phyloP scores from a whole-genome alignment of 2,888 invertebrate species.

The Rhagonycha fulva region DNA sequence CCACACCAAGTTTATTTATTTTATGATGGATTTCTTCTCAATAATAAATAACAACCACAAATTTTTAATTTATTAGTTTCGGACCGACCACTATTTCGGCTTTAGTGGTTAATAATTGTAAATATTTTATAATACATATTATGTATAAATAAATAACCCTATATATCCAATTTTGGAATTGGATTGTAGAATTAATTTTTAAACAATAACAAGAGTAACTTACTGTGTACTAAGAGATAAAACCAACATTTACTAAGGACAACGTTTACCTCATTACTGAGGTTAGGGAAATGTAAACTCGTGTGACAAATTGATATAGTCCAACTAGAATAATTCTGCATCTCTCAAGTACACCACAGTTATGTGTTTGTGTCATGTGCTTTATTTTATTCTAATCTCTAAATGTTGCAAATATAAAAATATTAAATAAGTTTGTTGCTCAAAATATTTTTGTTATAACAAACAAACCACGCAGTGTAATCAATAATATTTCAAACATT shows the following conservation, averaged over 20 bases:
- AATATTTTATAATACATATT: neutral
- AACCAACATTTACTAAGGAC: conserved; percentile 26
- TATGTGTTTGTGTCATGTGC: conserved; percentile 23
- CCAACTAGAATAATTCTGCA: conserved; percentile 33
- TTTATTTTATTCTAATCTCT: neutral
- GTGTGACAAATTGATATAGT: conserved; percentile 35
- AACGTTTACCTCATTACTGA: conserved; percentile 34
- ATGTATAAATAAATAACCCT: neutral
- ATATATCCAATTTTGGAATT: neutral
- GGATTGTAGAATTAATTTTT: neutral
- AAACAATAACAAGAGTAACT: conserved; percentile 3
- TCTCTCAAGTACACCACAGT: conserved; percentile 28
- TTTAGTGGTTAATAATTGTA: too few relatives aligned
- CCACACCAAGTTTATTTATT: too few relatives aligned
- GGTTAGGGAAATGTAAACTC: conserved; percentile 33
- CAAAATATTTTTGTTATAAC: neutral
- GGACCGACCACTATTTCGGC: too few relatives aligned
- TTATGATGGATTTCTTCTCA: neutral
- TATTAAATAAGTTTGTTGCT: neutral
- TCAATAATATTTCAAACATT: neutral
- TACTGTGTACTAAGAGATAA: conserved; percentile 11
- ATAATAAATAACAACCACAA: too few relatives aligned
- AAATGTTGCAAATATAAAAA: neutral
- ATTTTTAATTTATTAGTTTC: too few relatives aligned
- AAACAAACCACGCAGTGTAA: neutral